Base-by-base conservation (phyloP, 2,113 vertebrate genomes). In the Calidris pygmaea region DNA sequence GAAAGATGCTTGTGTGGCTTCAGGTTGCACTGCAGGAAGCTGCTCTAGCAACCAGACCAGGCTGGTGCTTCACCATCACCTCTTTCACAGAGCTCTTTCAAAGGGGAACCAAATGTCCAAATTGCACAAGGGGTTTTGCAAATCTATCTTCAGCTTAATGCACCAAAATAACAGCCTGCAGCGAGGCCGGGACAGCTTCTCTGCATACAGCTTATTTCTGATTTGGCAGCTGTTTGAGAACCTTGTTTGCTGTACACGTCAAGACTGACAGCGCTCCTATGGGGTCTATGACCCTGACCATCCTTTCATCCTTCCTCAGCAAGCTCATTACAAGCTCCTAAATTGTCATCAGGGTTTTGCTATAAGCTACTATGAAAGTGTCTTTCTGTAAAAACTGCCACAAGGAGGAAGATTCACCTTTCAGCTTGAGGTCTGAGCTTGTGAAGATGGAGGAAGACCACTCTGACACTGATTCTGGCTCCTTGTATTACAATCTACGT, bases 191-290 rank as follows among this genome's bases (percentile, higher is more conserved):
- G 41, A 32, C 55, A 52, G 52, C 76, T 84, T 75, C 75, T 84
- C 92, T 96, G 90, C 76, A 60, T 84, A 32, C 50, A 68, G 73
- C 37, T 86, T 74, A 14, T 84, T 95, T 78, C 93, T 86, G 82
- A 45, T 88, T 80, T 96, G 95, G 85, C 93, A 95, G 83, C 83
- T 95, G 56, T 67, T 94, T 59, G 75, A 63, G 83, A 94, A 56
- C 63, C 59, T 92, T 86, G 23, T 89, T 96, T 84, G 35, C 68
- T 53, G 27, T 72, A 72, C 86, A 70, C 94, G 85, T 93, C 76
- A 90, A 94, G 90, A 81, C 60, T 90, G 60, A 87, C 84, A 78
- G 92, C 0, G 0, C 50, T 94, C 32, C 82, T 67, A 5, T 70
- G 67, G 78, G 82, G 78, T n/a, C 75, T 89, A 32, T 75, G 94